These are phyloP conservation scores for Nyleta sp. DNA, from an alignment of 2,888 invertebrate genomes.

Conservation along the genomic window DNA sequence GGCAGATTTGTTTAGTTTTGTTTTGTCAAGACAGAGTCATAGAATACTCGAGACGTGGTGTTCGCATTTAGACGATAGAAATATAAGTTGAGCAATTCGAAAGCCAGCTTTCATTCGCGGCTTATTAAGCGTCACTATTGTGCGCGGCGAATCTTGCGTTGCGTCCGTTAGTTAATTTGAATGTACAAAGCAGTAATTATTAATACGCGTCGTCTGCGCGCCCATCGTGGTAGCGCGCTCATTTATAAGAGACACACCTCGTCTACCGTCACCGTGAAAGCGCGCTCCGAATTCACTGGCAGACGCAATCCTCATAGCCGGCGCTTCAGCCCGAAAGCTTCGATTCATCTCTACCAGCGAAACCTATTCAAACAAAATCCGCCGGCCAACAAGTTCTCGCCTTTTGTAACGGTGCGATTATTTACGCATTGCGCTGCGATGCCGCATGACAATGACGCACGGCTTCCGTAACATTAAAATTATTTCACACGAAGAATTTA, in stretches of 20 bases:
- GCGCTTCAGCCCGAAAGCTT: constrained; percentile 55
- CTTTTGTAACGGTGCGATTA: constrained; percentile 51
- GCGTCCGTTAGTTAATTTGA: constrained; percentile 64
- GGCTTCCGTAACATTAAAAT: constrained; percentile 51
- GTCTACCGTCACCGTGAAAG: constrained; percentile 59
- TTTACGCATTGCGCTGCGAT: constrained; percentile 44
- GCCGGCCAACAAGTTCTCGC: constrained; percentile 37
- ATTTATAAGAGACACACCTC: constrained; percentile 76
- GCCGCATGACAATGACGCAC: constrained; percentile 55
- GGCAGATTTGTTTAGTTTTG: no score
- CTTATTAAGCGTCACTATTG: constrained; percentile 65
- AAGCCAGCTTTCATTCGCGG: constrained; percentile 67
- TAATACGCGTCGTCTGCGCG: constrained; percentile 80
- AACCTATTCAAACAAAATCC: constrained; percentile 58
- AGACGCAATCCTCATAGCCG: constrained; percentile 41
- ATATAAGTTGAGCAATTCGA: constrained; percentile 40
- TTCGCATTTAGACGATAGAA: constrained; percentile 45
- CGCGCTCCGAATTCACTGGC: constrained; percentile 49
- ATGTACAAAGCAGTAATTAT: constrained; percentile 80
- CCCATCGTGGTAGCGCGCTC: constrained; percentile 72
- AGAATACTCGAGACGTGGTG: constrained; percentile 20
- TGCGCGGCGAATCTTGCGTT: constrained; percentile 53
- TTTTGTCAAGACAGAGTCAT: no score
- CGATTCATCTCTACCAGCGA: constrained; percentile 57
- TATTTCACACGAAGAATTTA: constrained; percentile 39